Percentiles rank a stretch among this genome's conserved stretches.
Evolutionary conservation across 1,140 invertebrate genomes (phyloP).

Genomic region (Saccostrea echinata): DNA sequence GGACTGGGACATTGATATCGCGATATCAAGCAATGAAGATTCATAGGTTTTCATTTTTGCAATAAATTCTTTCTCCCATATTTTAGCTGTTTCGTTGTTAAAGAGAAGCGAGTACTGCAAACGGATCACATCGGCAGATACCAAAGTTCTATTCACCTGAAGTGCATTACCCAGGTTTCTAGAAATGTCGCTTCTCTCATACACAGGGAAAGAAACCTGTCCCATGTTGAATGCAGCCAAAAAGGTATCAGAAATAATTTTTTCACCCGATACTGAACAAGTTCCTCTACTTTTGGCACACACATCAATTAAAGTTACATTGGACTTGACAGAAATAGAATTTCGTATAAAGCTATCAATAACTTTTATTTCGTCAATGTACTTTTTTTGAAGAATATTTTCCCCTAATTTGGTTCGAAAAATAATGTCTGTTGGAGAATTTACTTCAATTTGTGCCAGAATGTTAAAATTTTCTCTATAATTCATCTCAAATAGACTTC

Average conservation of each 20-base stretch:
- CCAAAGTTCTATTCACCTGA: constrained; percentile 12
- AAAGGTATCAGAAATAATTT: constrained; percentile 29
- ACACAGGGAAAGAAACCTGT: constrained; percentile 32
- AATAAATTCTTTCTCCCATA: constrained; percentile 46
- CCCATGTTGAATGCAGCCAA: background rate
- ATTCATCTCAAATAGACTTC: constrained; percentile 32
- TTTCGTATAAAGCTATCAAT: background rate
- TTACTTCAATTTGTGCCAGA: constrained; percentile 30
- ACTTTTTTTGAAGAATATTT: constrained; percentile 30
- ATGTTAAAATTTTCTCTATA: constrained; percentile 40
- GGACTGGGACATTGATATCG: constrained; percentile 52
- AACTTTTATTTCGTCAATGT: constrained; percentile 32
- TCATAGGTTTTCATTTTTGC: background rate
- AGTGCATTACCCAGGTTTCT: constrained; percentile 36
- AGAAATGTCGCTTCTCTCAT: background rate
- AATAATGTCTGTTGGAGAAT: constrained; percentile 1
- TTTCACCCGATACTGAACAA: constrained; percentile 39
- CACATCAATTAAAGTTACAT: constrained; percentile 25
- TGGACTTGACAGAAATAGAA: background rate
- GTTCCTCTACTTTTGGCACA: constrained; percentile 15
- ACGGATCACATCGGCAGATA: constrained; percentile 5
- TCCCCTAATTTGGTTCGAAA: constrained; percentile 13
- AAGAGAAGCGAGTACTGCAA: constrained; percentile 39
- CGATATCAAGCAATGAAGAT: constrained; percentile 33
- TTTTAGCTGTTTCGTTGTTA: background rate